Evolutionary conservation across 2,797 vertebrate genomes (phyloP).

Genomic region (Miichthys miiuy): DNA sequence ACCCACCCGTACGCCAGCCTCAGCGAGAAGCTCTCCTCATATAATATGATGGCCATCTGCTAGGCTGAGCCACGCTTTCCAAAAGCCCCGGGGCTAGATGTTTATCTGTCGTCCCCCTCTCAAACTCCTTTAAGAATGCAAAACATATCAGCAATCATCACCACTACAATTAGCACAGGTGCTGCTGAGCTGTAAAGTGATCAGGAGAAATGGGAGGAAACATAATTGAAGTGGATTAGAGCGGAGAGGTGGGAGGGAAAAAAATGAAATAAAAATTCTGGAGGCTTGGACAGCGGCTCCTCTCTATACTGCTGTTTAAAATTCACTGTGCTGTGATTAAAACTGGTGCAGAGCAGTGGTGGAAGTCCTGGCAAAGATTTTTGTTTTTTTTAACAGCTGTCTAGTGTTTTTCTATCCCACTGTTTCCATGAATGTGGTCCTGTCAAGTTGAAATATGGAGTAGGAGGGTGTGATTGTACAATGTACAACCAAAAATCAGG

Average conservation of each 20-base stretch:
- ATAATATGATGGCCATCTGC: conserved; percentile 86
- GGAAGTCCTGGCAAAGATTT: conserved; percentile 72
- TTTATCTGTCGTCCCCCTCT: conserved; percentile 81
- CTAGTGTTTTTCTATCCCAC: conserved; percentile 44
- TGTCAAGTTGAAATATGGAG: conserved; percentile 55
- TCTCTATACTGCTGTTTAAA: conserved; percentile 75
- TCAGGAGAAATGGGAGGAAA: conserved; percentile 84
- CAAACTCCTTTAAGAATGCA: conserved; percentile 84
- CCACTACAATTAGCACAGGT: conserved; percentile 84
- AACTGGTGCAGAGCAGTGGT: conserved; percentile 64
- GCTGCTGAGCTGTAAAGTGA: conserved; percentile 83
- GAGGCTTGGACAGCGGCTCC: conserved; percentile 78
- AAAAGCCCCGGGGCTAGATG: conserved; percentile 79
- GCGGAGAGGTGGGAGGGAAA: conserved; percentile 74
- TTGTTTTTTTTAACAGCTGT: conserved; percentile 76
- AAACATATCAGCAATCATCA: conserved; percentile 81
- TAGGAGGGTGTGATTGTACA: conserved; percentile 11
- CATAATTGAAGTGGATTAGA: conserved; percentile 84
- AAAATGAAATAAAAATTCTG: conserved; percentile 76
- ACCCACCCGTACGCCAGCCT: conserved; percentile 74
- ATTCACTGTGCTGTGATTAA: conserved; percentile 83
- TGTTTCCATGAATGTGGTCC: conserved; percentile 46
- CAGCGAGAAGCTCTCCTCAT: conserved; percentile 72
- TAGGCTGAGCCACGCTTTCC: conserved; percentile 81
- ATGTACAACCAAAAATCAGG: conserved; percentile 16